Base-by-base conservation (phyloP, 1,140 invertebrate genomes). In the Pachypeltis micranthus region DNA sequence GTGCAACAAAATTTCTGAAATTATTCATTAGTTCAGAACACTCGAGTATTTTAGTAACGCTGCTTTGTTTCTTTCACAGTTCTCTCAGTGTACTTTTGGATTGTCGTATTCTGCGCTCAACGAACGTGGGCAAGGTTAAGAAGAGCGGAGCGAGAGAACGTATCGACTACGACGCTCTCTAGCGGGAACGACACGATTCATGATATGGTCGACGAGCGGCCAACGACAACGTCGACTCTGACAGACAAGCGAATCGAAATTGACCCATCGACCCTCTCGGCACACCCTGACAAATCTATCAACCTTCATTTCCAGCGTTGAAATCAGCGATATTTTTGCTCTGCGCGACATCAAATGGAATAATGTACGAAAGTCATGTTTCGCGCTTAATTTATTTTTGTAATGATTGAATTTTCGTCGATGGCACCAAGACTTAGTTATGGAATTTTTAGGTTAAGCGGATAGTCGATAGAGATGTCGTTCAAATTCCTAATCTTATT, bases 91-190 rank as follows among this genome's bases (percentile, higher is more conserved):
- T 68, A 68, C 29, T 68, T 68, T 28, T 68, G 65, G 65, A 25
- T 66, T 12, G 67, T 68, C 16, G 67, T 68, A 1, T 68, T 68
- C 44, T 66, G 59, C 39, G 67, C 67, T 16, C 63, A 66, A 31
- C 28, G 67, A 19, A 47, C 63, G 16, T 68, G 67, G 67, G 39
- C 62, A 1, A 24, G 60, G n/a, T 61, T 66, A 28, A 66, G 54
- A 25, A 39, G 61, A 39, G 60, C 64, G 39, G 64, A 59, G 16
- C 62, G 55, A 62, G 64, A 62, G 12, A 66, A 66, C 39, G 60
- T 28, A 2, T 39, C 63, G n/a, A 61, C 29, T 24, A 60, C 63
- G 28, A 65, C 59, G 2, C 23, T 39, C 25, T 65, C 63, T 16
- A 65, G 47, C 19, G 57, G 55, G 0, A 65, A 59, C 27, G 51